Evolutionary conservation across 2,888 invertebrate species (phyloP).

Genomic region (Pantelozetes paolii): DNA sequence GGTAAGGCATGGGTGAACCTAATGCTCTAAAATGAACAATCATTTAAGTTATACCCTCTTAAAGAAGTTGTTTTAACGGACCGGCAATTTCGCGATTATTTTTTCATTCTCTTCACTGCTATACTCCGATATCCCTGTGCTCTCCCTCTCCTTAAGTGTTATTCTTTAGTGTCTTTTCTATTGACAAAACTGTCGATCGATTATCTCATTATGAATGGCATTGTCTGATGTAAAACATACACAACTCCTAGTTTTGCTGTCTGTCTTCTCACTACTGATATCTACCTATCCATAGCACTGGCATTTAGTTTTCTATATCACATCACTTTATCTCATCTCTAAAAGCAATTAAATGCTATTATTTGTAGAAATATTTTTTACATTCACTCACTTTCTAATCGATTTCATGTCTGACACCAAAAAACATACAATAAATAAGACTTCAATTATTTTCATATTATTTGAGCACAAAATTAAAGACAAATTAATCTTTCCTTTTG

Average conservation of each 20-base stretch:
- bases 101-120: not conserved
- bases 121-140: not conserved
- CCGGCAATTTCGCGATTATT: constrained; percentile 6
- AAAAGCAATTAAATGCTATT: not conserved
- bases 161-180: constrained; percentile 1
- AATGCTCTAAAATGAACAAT: constrained; percentile 10
- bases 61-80: constrained; percentile 29
- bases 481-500: constrained; percentile 8
- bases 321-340: not conserved
- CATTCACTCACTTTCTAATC: not conserved
- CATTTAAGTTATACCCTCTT: constrained; percentile 33
- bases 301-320: not conserved
- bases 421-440: constrained; percentile 1
- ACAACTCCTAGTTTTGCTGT: not conserved
- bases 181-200: constrained; percentile 27
- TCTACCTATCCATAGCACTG: not conserved
- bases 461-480: not conserved
- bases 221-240: constrained; percentile 21
- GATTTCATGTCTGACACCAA: not conserved
- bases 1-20: not conserved
- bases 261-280: constrained; percentile 5
- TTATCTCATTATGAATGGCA: constrained; percentile 21
- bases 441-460: not conserved
- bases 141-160: not conserved
- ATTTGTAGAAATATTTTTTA: not conserved